Evolutionary conservation across 1,140 invertebrate genomes (phyloP).

Genomic region (Meloidogyne exigua): DNA sequence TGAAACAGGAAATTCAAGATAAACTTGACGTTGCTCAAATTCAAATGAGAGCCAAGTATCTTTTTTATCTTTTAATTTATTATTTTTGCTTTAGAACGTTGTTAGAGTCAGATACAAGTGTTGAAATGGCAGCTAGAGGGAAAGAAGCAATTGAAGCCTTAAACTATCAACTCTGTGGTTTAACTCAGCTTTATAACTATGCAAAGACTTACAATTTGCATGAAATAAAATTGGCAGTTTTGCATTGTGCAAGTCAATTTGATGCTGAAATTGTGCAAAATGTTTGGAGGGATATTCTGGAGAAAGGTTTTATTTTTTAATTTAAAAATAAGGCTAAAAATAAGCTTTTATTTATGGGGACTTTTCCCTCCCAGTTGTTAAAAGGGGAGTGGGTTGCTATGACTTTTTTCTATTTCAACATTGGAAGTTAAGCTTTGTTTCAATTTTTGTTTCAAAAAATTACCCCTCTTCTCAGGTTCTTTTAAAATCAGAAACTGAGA

Average conservation of each 20-base stretch:
- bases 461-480: no score
- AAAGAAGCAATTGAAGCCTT: slow-evolving; percentile 32
- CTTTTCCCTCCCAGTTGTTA: no score
- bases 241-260: slow-evolving; percentile 68
- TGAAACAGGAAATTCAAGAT: slow-evolving; percentile 87
- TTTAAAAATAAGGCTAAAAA: background rate
- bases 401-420: no score
- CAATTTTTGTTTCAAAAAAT: no score
- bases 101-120: background rate
- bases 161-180: slow-evolving; percentile 25
- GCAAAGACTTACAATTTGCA: slow-evolving; percentile 67
- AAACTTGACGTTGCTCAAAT: slow-evolving; percentile 73
- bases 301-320: slow-evolving; percentile 65
- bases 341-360: no score
- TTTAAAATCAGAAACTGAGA: no score
- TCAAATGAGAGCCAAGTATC: slow-evolving; percentile 50
- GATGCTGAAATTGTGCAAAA: slow-evolving; percentile 67
- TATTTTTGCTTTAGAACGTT: background rate
- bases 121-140: background rate
- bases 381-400: no score
- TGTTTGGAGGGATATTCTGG: slow-evolving; percentile 69
- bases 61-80: slow-evolving; percentile 14
- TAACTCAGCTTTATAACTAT: slow-evolving; percentile 69
- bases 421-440: no score
- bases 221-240: slow-evolving; percentile 68